Conservation (phyloP, 1,140 invertebrate species). For the Zeugodacus cucurbitae region DNA sequence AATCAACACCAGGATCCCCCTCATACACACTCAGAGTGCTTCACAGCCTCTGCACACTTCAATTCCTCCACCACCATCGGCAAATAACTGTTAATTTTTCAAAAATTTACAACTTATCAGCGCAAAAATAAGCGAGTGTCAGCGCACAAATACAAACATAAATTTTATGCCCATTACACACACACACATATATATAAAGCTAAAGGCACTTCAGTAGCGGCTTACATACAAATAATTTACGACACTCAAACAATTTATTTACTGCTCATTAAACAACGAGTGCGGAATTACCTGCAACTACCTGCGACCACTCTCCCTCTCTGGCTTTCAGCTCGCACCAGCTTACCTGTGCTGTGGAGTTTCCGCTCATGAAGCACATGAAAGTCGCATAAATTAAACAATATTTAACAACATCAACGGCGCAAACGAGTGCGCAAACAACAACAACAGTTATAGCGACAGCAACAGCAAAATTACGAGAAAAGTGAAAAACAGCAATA, state of each 20-base stretch:
- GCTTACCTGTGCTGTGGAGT: not conserved
- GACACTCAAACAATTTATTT: conserved; percentile 34
- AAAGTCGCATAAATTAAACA: conserved; percentile 38
- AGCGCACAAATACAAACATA: not conserved
- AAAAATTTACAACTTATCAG: conserved; percentile 8
- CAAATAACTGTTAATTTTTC: not conserved
- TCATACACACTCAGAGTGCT: no score
- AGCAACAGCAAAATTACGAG: conserved; percentile 8
- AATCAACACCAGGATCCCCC: not conserved
- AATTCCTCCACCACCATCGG: no score
- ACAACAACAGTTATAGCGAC: not conserved
- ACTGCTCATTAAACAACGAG: conserved; percentile 35
- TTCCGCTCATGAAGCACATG: conserved; percentile 21
- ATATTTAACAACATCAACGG: conserved; percentile 30
- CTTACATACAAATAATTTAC: conserved; percentile 22
- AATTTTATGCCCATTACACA: not conserved
- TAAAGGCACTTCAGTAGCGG: not conserved
- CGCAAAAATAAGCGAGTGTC: not conserved
- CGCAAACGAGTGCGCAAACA: conserved; percentile 9
- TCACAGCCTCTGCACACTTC: not conserved
- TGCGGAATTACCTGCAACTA: not conserved
- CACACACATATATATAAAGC: not conserved
- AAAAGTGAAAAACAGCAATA: conserved; percentile 28
- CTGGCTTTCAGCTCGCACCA: not conserved
- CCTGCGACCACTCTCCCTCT: not conserved